These are phyloP conservation scores for Oryctolagus cuniculus DNA, from an alignment of 2,113 vertebrate species.

Conservation along the genomic window DNA sequence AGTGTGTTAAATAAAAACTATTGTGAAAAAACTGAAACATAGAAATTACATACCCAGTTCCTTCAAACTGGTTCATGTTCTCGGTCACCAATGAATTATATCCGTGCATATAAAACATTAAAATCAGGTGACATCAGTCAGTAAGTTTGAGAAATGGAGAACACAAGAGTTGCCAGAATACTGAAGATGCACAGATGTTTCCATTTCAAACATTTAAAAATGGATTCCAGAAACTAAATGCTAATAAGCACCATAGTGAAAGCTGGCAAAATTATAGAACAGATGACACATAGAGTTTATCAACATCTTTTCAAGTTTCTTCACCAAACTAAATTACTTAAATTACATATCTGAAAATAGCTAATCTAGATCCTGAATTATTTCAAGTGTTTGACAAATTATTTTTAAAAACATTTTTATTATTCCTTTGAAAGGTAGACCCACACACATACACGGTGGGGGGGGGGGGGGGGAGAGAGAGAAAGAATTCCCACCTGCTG, in stretches of 20 bases:
- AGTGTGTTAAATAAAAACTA: constrained; percentile 2
- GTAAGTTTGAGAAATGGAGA: constrained; percentile 59
- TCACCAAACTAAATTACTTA: constrained; percentile 51
- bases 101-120: not conserved
- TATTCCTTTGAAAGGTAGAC: too few species aligned
- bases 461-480: too few species aligned
- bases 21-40: not conserved
- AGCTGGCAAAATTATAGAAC: constrained; percentile 42
- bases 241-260: constrained; percentile 55
- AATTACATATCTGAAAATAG: constrained; percentile 62
- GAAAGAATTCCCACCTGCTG: too few species aligned
- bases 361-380: constrained; percentile 41
- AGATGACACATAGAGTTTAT: constrained; percentile 52
- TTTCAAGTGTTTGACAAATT: constrained; percentile 16
- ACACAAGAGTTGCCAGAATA: not conserved
- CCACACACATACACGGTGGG: too few species aligned
- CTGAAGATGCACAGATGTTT: constrained; percentile 65
- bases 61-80: not conserved
- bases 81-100: constrained; percentile 42
- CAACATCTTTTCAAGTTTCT: constrained; percentile 66
- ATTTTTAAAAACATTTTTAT: not conserved
- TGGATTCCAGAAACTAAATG: constrained; percentile 55
- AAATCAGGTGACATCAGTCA: not conserved
- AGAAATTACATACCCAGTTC: constrained; percentile 8
- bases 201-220: constrained; percentile 60